Conservation (phyloP, 2,113 vertebrate species). For the Psilopsiagon aymara region DNA sequence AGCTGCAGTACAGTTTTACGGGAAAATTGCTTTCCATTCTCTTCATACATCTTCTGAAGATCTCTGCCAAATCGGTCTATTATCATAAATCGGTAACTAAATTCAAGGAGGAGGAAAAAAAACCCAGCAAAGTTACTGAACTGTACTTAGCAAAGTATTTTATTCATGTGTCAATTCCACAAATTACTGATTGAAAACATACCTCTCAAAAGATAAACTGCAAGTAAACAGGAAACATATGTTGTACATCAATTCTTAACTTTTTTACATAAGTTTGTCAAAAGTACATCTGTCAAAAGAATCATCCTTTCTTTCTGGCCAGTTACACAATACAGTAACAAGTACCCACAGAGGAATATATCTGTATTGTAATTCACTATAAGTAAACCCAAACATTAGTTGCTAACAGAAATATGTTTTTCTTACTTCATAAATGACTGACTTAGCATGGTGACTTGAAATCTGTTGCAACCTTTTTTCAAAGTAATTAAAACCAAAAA, state of each 20-base stretch:
- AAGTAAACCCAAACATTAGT: background rate
- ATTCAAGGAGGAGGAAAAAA: background rate
- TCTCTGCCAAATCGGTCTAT: slow-evolving; percentile 95
- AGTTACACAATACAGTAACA: background rate
- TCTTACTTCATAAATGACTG: background rate
- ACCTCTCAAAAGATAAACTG: background rate
- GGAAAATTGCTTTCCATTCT: slow-evolving; percentile 83
- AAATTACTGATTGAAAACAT: background rate
- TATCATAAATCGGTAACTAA: slow-evolving; percentile 96
- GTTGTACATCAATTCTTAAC: background rate
- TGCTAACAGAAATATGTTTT: background rate
- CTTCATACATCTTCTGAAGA: slow-evolving; percentile 93
- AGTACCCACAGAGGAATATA: background rate
- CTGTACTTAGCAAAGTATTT: background rate
- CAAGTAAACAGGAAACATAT: background rate
- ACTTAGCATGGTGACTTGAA: background rate
- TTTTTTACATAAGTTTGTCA: background rate
- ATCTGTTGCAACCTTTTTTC: background rate
- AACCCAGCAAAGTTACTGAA: background rate
- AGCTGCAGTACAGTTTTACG: slow-evolving; percentile 92
- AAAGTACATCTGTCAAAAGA: background rate
- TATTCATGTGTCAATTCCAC: background rate
- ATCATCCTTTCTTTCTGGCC: background rate
- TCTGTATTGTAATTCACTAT: background rate
- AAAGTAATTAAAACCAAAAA: background rate